Evolutionary conservation across 1,140 invertebrate genomes (phyloP).

Genomic region (Heterodera schachtii): DNA sequence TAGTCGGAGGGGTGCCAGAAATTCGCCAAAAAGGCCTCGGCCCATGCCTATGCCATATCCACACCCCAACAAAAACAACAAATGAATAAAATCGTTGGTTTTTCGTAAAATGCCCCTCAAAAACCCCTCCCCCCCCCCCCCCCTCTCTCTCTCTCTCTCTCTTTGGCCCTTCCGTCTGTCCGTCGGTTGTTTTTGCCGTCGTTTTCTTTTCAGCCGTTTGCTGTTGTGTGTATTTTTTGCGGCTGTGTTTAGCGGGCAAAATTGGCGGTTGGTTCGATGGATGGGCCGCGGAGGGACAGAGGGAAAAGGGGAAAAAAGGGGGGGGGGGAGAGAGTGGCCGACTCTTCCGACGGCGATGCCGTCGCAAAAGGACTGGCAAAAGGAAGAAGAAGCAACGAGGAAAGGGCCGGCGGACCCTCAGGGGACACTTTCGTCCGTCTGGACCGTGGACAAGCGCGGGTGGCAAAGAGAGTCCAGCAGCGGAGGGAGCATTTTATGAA

Average conservation of each 20-base stretch:
- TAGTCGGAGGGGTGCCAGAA: no score
- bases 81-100: neutral
- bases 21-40: no score
- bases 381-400: neutral
- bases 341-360: neutral
- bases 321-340: no score
- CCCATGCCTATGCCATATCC: no score
- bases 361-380: neutral
- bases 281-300: neutral
- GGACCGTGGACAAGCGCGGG: neutral
- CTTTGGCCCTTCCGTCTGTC: neutral
- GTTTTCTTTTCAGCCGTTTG: neutral
- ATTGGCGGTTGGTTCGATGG: constrained; percentile 1
- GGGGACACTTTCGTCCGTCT: neutral
- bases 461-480: neutral
- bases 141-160: no score
- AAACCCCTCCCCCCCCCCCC: neutral
- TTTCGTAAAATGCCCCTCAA: constrained; percentile 2
- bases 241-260: neutral
- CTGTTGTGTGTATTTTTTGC: constrained; percentile 3
- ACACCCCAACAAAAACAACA: neutral
- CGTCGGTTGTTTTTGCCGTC: neutral
- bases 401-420: neutral
- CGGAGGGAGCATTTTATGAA: neutral
- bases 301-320: no score